Conservation (phyloP, 2,113 vertebrate species). For the Bufo gargarizans region DNA sequence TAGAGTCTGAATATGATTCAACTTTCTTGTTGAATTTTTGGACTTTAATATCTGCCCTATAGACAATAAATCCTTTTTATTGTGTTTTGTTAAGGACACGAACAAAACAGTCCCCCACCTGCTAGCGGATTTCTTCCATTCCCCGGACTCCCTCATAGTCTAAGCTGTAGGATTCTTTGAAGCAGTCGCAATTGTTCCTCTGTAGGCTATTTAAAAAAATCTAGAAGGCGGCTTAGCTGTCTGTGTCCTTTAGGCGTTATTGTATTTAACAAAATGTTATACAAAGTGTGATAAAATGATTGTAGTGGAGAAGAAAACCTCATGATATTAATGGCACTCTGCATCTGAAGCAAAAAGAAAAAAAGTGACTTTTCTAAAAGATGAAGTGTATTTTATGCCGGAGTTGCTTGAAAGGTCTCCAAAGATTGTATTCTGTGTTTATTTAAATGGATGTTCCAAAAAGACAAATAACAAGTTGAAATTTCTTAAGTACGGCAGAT, state of each 20-base stretch:
- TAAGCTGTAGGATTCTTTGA: constrained; percentile 44
- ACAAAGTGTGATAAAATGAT: constrained; percentile 39
- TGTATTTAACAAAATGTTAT: constrained; percentile 44
- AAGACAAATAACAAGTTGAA: background rate
- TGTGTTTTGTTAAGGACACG: constrained; percentile 40
- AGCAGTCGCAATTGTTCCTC: constrained; percentile 44
- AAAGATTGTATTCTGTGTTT: background rate
- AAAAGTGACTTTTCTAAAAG: background rate
- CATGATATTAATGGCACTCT: constrained; percentile 27
- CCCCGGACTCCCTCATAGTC: constrained; percentile 33
- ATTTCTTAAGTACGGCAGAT: background rate
- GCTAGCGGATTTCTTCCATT: constrained; percentile 22
- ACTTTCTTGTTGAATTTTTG: constrained; percentile 34
- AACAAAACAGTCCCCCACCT: constrained; percentile 50
- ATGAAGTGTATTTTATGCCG: constrained; percentile 3
- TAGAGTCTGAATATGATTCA: constrained; percentile 34
- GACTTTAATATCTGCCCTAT: constrained; percentile 48
- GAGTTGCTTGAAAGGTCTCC: background rate
- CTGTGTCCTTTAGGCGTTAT: constrained; percentile 48
- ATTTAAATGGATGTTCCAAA: background rate
- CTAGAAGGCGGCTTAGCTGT: constrained; percentile 24
- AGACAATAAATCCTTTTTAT: constrained; percentile 44
- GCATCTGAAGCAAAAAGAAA: constrained; percentile 11
- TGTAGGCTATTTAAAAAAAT: constrained; percentile 39
- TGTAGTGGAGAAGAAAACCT: constrained; percentile 43